A percentile compares a stretch with the other conserved stretches of the same genome.
These are phyloP conservation scores for Drosophila ercepeae DNA, from an alignment of 1,140 invertebrate species.

Conservation along the genomic window DNA sequence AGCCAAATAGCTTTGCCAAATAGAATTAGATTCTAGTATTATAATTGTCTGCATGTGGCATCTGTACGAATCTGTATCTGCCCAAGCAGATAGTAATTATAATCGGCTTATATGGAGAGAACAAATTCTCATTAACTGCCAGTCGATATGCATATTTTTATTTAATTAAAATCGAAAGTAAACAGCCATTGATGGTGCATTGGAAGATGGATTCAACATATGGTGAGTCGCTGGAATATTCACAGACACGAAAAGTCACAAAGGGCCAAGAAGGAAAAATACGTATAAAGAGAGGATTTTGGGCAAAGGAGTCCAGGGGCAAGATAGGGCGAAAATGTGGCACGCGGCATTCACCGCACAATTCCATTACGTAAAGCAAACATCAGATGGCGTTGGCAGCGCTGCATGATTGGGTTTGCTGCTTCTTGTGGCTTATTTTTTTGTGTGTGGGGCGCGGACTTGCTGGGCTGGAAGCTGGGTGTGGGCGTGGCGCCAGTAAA, in stretches of 20 bases:
- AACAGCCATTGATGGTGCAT: constrained; percentile 64
- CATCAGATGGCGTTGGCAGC: constrained; percentile 70
- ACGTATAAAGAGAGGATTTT: constrained; percentile 10
- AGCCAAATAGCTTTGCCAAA: constrained; percentile 5
- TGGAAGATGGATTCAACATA: constrained; percentile 42
- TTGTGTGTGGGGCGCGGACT: not conserved
- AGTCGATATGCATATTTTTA: constrained; percentile 66
- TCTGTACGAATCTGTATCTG: too few species aligned
- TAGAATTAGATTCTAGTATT: constrained; percentile 17
- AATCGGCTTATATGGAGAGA: constrained; percentile 60
- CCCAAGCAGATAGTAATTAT: constrained; percentile 24
- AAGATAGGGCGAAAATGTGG: constrained; percentile 61
- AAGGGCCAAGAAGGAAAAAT: constrained; percentile 1
- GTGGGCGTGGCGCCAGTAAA: constrained; percentile 59
- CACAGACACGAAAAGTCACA: constrained; percentile 60
- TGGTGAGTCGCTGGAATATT: constrained; percentile 59
- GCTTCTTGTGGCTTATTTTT: constrained; percentile 18
- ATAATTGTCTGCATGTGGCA: constrained; percentile 7
- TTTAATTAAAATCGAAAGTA: constrained; percentile 75
- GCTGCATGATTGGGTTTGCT: constrained; percentile 71
- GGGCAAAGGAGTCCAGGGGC: constrained; percentile 15
- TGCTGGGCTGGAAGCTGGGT: not conserved
- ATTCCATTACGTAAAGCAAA: constrained; percentile 81
- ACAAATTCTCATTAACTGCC: constrained; percentile 39
- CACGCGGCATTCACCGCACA: constrained; percentile 73